Conservation (phyloP, 1,140 invertebrate species). For the Brachionus plicatilis region DNA sequence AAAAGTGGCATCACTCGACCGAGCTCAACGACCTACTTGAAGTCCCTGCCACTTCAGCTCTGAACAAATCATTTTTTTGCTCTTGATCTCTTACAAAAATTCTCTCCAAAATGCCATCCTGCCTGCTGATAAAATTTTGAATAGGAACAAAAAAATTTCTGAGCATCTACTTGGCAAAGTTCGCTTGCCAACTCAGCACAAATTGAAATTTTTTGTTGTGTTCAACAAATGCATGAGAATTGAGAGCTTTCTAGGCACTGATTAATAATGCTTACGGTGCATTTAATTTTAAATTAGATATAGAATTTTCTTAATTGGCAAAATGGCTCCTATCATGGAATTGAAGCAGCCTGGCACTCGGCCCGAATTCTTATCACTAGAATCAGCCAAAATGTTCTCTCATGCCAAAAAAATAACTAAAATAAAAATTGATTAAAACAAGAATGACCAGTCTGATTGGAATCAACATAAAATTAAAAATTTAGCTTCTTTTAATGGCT, state of each 20-base stretch:
- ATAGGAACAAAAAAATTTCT: not conserved
- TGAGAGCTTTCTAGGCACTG: not conserved
- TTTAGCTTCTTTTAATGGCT: no score
- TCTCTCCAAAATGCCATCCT: no score
- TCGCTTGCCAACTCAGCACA: not conserved
- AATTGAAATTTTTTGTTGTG: not conserved
- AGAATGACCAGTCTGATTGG: no score
- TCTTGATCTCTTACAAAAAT: no score
- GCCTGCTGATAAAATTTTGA: no score
- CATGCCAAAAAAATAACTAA: not conserved
- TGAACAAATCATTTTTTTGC: no score
- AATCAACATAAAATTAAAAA: no score
- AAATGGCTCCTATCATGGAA: not conserved
- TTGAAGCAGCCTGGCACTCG: not conserved
- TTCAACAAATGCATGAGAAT: not conserved
- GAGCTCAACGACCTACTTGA: not conserved
- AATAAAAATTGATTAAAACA: not conserved
- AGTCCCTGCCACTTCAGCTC: not conserved
- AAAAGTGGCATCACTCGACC: not conserved
- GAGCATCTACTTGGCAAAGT: not conserved
- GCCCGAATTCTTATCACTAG: not conserved
- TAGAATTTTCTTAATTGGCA: not conserved
- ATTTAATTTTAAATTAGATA: not conserved
- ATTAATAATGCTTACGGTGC: not conserved
- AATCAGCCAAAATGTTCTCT: not conserved